These are phyloP conservation scores for Leptinotarsa juncta DNA, from an alignment of 2,888 invertebrate species.

Conservation along the genomic window DNA sequence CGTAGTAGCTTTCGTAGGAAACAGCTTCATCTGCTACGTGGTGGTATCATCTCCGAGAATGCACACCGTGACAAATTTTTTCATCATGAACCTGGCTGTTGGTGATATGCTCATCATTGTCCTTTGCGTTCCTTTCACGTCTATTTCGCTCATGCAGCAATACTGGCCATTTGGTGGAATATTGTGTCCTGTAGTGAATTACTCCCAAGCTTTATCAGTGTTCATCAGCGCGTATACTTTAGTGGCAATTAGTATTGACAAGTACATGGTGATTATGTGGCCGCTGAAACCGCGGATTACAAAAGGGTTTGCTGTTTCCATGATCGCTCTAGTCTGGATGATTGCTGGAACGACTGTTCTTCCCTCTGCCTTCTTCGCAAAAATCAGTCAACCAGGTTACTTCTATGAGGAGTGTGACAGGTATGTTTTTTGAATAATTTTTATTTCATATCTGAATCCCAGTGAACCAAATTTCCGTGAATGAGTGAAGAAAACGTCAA, in stretches of 20 bases:
- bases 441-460: not conserved
- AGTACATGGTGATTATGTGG: slow-evolving; percentile 91
- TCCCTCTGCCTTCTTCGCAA: slow-evolving; percentile 84
- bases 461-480: too few species aligned
- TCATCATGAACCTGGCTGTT: slow-evolving; percentile 89
- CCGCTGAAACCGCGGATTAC: slow-evolving; percentile 85
- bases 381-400: slow-evolving; percentile 71
- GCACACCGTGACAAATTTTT: slow-evolving; percentile 93
- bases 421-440: slow-evolving; percentile 67
- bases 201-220: slow-evolving; percentile 83
- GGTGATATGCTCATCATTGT: slow-evolving; percentile 92
- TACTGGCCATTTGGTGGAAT: slow-evolving; percentile 90
- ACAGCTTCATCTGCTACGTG: slow-evolving; percentile 87
- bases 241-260: slow-evolving; percentile 90
- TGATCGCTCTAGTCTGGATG: slow-evolving; percentile 80
- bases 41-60: slow-evolving; percentile 86
- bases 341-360: slow-evolving; percentile 83
- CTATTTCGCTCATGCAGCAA: slow-evolving; percentile 81
- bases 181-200: slow-evolving; percentile 87
- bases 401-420: slow-evolving; percentile 72
- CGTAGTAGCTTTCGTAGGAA: slow-evolving; percentile 77
- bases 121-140: slow-evolving; percentile 92
- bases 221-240: slow-evolving; percentile 90
- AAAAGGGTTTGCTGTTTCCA: slow-evolving; percentile 76
- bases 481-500: too few species aligned